Base-by-base conservation (phyloP, 1,140 invertebrate species). In the Drosophila kohkoa region DNA sequence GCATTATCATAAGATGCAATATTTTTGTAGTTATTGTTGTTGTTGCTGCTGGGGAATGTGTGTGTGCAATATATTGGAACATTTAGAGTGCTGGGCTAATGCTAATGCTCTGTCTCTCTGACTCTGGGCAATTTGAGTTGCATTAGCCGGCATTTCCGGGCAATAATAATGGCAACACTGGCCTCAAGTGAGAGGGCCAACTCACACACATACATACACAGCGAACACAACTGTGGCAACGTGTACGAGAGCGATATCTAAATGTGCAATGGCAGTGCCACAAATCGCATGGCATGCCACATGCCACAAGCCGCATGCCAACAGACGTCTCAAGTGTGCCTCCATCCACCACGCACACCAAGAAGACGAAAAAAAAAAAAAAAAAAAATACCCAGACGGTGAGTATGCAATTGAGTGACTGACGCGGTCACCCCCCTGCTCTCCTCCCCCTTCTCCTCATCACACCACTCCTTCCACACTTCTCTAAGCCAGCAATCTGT, bases 331-430 rank as follows among this genome's bases (percentile, higher is more conserved):
- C 82, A 86, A 85, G 82, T 86, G 81, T 69, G 67, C 62, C 62
- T 62, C 58, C 73, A 54, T 70, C 57, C 49, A 32, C 51, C 13
- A 49, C 58, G 2, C 59, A 49, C 43, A 60, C 55, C 52, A 82
- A 78, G 75, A 68, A 6, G 30, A 25, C 3, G 1, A 4, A 25
- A 4, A 5, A 32, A 7, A 32, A 2, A 3, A 20, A 20, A 5
- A 32, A 32, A 32, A 73, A 62, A 79, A 87, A 76, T 87, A 73
- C 82, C 82, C 79, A 87, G 82, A 86, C 82, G 76, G 79, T 86
- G 82, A 86, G 82, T 86, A 81, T 87, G 79, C 82, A 86, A 79
- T 86, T 82, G 82, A 86, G 75, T 80, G 75, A 86, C 67, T 86
- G 75, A 68, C 54, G 73, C 66, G 48, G 25, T 13, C 57, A 45